Evolutionary conservation across 2,797 vertebrate genomes (phyloP), one percentile per base, ranked within the genome.

Genomic region (Pangasius mekongensis): DNA sequence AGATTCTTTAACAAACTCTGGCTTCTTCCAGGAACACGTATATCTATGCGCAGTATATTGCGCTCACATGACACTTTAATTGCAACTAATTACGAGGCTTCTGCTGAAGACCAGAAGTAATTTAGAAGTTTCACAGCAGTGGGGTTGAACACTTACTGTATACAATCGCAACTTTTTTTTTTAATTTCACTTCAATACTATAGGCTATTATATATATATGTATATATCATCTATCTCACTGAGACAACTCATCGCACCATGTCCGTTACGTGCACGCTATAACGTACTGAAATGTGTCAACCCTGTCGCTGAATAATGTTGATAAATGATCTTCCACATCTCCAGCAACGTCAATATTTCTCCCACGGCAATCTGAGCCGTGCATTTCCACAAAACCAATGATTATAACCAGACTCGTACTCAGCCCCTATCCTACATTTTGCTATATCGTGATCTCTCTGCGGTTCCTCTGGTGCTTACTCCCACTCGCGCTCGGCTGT

Each of bases 361-460:
- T 1, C 60, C 60, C 24, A 20, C 43, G 14, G 62, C 27, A 20
- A 47, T 20, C 82, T 13, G 64, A 52, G 62, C 43, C n/a, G 10
- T 9, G 43, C 27, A 24, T 52, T 67, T 33, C 82, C n/a, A 39
- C 82, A 5, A 52, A 67, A 47, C 82, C 62, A 0, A 27, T 84
- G 62, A 22, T 67, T 49, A 66, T 83, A 83, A 66, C 49, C 20
- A 30, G 58, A 3, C 60, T 83, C 14, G 27, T 30, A 18, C 39
- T 49, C 24, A 9, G 18, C 30, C 54, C 9, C 14, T 36, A 43
- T 67, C 43, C 47, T 84, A 16, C 33, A 52, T 67, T 76, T 69
- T 87, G 60, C 73, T 49, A 73, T 69, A 66, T 77, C 16, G 36
- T n/a, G 67, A 88, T 88, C 73, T 83, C 56, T 56, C 43, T n/a